phyloP scores from a whole-genome alignment of 2,888 invertebrate genomes.

The Blastobasis lacticolella region DNA sequence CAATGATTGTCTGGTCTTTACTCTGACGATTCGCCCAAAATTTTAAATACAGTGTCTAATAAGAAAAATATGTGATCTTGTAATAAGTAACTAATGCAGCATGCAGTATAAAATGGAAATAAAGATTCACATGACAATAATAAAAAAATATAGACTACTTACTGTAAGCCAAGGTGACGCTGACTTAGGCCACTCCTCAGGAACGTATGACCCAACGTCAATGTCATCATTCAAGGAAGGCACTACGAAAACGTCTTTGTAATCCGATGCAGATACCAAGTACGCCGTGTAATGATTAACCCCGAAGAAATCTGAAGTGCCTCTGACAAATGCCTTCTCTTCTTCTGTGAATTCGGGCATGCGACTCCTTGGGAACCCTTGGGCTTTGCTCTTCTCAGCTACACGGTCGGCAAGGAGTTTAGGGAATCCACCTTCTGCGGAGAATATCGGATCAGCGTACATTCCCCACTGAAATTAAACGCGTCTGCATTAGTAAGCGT shows the following conservation, averaged over 20 bases:
- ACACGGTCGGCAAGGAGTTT: constrained; percentile 48
- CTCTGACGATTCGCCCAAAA: too few species aligned
- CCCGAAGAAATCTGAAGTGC: constrained; percentile 38
- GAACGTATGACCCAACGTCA: constrained; percentile 18
- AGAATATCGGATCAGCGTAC: constrained; percentile 59
- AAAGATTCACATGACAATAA: too few species aligned
- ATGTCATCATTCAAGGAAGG: constrained; percentile 36
- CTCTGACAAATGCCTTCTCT: constrained; percentile 32
- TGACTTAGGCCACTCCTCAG: constrained; percentile 33
- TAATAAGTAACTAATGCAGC: not conserved
- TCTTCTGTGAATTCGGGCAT: constrained; percentile 32
- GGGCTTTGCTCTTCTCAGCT: constrained; percentile 36
- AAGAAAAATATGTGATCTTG: too few species aligned
- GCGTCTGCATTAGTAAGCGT: not conserved
- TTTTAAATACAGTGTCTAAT: too few species aligned
- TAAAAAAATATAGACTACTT: constrained; percentile 12
- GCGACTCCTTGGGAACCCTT: constrained; percentile 32
- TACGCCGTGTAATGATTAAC: constrained; percentile 10
- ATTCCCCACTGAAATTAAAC: constrained; percentile 39
- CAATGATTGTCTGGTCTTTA: too few species aligned
- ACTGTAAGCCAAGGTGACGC: constrained; percentile 43
- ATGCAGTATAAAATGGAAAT: not conserved
- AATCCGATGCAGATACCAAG: constrained; percentile 27
- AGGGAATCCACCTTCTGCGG: constrained; percentile 62
- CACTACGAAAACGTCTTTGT: constrained; percentile 17